Evolutionary conservation across 2,888 invertebrate species (phyloP).

Genomic region (Meghimatium bilineatum): DNA sequence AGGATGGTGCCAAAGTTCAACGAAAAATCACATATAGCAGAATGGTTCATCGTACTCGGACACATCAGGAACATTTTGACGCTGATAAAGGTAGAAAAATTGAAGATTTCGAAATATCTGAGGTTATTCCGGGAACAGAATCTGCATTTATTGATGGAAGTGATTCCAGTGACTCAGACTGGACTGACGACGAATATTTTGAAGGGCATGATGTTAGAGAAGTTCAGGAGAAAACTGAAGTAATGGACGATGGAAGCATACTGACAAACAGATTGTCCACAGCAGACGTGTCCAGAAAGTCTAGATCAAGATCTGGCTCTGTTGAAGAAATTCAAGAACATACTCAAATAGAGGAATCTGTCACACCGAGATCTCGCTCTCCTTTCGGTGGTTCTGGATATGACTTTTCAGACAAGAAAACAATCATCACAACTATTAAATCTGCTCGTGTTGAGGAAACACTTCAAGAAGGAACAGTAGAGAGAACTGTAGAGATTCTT

Average conservation of each 20-base stretch:
- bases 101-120: slow-evolving; percentile 67
- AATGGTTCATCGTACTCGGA: slow-evolving; percentile 67
- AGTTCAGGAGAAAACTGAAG: slow-evolving; percentile 54
- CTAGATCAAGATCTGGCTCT: slow-evolving; percentile 62
- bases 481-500: slow-evolving; percentile 50
- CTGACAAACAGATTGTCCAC: slow-evolving; percentile 58
- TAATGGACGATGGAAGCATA: slow-evolving; percentile 54
- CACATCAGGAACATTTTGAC: slow-evolving; percentile 63
- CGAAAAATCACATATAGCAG: slow-evolving; percentile 67
- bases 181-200: slow-evolving; percentile 54
- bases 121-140: slow-evolving; percentile 70
- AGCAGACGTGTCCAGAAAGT: slow-evolving; percentile 55
- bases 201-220: slow-evolving; percentile 33
- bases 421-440: slow-evolving; percentile 54
- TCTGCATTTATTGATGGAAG: slow-evolving; percentile 60
- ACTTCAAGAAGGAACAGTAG: slow-evolving; percentile 52
- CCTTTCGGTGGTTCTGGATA: slow-evolving; percentile 44
- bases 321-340: slow-evolving; percentile 51
- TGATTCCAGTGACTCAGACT: slow-evolving; percentile 46
- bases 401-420: slow-evolving; percentile 28
- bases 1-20: slow-evolving; percentile 69
- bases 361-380: slow-evolving; percentile 54
- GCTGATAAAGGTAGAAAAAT: slow-evolving; percentile 53
- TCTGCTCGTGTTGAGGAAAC: slow-evolving; percentile 57
- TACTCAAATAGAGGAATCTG: slow-evolving; percentile 32